These are phyloP conservation scores for Melipona bicolor DNA, from an alignment of 2,888 invertebrate genomes.

Conservation along the genomic window DNA sequence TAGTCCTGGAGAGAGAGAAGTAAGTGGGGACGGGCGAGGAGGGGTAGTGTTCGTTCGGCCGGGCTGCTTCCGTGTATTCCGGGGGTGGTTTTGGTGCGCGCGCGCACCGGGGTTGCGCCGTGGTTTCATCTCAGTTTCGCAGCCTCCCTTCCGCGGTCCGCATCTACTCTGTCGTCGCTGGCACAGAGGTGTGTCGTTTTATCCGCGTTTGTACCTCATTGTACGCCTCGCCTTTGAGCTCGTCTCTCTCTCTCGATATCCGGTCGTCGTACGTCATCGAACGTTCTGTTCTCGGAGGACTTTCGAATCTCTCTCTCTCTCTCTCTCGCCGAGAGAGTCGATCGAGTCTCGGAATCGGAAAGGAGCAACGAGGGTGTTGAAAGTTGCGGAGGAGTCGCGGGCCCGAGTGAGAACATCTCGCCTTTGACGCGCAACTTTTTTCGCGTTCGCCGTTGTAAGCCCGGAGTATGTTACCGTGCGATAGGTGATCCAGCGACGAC, in stretches of 20 bases:
- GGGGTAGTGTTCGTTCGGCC: slow-evolving; percentile 72
- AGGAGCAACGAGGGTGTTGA: background rate
- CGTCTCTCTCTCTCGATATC: background rate
- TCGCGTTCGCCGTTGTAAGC: background rate
- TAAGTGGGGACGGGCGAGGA: slow-evolving; percentile 47
- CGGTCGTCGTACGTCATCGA: background rate
- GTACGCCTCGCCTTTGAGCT: background rate
- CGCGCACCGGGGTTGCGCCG: slow-evolving; percentile 78
- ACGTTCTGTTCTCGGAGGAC: no score
- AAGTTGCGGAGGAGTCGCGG: background rate
- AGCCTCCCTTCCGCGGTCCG: slow-evolving; percentile 83
- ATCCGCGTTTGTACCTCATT: slow-evolving; percentile 40
- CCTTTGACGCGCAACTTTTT: slow-evolving; percentile 8
- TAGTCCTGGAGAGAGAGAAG: slow-evolving; percentile 58
- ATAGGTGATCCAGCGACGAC: slow-evolving; percentile 40
- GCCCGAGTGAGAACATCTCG: slow-evolving; percentile 14
- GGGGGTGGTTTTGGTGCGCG: slow-evolving; percentile 78
- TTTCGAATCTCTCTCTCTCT: background rate
- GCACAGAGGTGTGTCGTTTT: slow-evolving; percentile 76
- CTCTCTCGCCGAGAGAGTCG: no score
- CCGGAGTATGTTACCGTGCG: slow-evolving; percentile 42
- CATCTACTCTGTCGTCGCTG: slow-evolving; percentile 74
- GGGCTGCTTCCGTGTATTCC: slow-evolving; percentile 76
- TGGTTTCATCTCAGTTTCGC: slow-evolving; percentile 82
- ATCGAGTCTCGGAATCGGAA: background rate